Percentiles rank a stretch among this genome's conserved stretches.
Evolutionary conservation across 2,113 vertebrate genomes (phyloP).

Genomic region (Psophia crepitans): DNA sequence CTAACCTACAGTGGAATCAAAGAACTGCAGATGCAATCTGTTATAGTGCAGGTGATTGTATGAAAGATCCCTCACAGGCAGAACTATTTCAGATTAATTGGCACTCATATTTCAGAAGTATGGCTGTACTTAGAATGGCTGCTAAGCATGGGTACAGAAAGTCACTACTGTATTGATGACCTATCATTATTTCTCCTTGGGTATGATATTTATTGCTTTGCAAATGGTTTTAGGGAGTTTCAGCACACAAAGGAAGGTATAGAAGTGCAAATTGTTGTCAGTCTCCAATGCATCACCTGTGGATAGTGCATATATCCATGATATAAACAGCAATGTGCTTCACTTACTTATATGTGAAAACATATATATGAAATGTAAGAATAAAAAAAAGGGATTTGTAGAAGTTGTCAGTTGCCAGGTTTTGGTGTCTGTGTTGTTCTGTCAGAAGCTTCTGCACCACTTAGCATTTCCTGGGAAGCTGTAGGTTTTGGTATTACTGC

Average conservation of each 20-base stretch:
- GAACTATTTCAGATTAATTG: neutral
- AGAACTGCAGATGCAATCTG: neutral
- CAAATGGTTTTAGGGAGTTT: neutral
- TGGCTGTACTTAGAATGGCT: neutral
- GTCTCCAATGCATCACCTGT: neutral
- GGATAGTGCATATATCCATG: neutral
- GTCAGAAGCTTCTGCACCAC: neutral
- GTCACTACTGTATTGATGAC: neutral
- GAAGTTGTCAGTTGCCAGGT: neutral
- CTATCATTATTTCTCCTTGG: neutral
- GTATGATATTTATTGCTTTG: constrained; percentile 1
- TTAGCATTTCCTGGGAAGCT: neutral
- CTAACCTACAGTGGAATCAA: neutral
- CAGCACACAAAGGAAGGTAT: neutral
- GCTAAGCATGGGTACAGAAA: neutral
- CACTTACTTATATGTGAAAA: neutral
- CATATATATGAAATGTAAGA: neutral
- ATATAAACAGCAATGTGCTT: neutral
- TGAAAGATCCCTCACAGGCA: neutral
- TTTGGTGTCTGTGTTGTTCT: neutral
- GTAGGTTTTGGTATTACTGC: neutral
- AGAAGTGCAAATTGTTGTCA: constrained; percentile 19
- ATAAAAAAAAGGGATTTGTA: neutral
- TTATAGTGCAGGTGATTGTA: neutral
- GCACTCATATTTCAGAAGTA: neutral